Conservation (phyloP, 2,113 vertebrate genomes). For the Actenoides hombroni region DNA sequence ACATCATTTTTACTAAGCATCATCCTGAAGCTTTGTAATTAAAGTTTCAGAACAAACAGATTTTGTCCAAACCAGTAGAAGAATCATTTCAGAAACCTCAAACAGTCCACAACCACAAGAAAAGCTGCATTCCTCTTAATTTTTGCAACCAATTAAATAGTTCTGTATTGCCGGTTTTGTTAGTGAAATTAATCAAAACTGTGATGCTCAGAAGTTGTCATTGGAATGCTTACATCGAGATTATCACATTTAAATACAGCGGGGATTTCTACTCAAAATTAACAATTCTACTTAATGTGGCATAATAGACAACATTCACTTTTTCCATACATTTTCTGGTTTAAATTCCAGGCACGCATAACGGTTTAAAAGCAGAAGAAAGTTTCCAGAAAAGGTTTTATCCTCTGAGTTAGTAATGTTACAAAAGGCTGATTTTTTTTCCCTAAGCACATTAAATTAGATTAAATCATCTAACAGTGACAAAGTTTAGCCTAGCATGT, state of each 20-base stretch:
- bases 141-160: neutral
- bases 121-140: neutral
- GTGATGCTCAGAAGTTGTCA: neutral
- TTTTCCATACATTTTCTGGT: neutral
- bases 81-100: neutral
- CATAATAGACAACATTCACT: neutral
- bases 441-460: neutral
- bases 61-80: neutral
- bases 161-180: neutral
- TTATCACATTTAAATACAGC: neutral
- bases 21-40: neutral
- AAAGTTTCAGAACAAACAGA: neutral
- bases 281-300: neutral
- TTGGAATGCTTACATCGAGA: neutral
- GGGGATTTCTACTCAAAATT: neutral
- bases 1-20: neutral
- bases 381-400: neutral
- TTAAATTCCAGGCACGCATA: neutral
- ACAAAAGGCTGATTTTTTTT: neutral
- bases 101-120: neutral
- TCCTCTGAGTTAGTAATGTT: neutral
- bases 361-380: slow-evolving; percentile 9
- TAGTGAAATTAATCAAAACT: neutral
- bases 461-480: neutral
- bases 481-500: neutral